Conservation (phyloP, 2,797 vertebrate genomes). For the Erithacus rubecula region DNA sequence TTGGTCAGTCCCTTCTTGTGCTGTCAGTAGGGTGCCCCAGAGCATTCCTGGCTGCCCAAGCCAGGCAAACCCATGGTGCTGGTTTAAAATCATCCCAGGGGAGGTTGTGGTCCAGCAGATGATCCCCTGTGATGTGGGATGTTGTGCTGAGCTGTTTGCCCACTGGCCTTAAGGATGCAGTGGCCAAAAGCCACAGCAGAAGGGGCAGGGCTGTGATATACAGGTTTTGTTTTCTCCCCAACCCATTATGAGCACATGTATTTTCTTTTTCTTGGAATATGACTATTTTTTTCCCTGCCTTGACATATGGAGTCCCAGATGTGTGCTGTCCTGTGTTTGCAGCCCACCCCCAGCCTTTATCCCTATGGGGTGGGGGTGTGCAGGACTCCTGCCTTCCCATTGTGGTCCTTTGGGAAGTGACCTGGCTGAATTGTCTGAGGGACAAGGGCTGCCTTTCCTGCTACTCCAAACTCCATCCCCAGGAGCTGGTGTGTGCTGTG, state of each 20-base stretch:
- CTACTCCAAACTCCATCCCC: not conserved
- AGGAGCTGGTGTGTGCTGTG: not conserved
- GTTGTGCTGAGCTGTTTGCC: not conserved
- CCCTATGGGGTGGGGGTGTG: fast-evolving
- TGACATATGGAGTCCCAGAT: not conserved
- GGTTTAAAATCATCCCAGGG: not conserved
- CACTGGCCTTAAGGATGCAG: not conserved
- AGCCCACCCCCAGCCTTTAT: not conserved
- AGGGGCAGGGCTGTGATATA: not conserved
- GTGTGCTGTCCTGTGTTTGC: not conserved
- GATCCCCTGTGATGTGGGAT: not conserved
- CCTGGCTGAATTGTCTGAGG: not conserved
- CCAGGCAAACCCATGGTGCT: not conserved
- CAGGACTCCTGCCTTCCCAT: not conserved
- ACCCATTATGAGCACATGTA: fast-evolving
- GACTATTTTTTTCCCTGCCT: not conserved
- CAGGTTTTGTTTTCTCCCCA: not conserved
- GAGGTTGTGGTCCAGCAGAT: not conserved
- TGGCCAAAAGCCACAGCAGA: not conserved
- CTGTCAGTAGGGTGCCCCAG: not conserved
- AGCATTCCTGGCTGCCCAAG: fast-evolving
- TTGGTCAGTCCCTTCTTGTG: not conserved
- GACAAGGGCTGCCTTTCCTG: not conserved
- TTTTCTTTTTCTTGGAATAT: not conserved
- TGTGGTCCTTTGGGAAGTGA: fast-evolving